Conservation (phyloP, 64 coral and sea anemone species). For the Stichodactyla mertensii region DNA sequence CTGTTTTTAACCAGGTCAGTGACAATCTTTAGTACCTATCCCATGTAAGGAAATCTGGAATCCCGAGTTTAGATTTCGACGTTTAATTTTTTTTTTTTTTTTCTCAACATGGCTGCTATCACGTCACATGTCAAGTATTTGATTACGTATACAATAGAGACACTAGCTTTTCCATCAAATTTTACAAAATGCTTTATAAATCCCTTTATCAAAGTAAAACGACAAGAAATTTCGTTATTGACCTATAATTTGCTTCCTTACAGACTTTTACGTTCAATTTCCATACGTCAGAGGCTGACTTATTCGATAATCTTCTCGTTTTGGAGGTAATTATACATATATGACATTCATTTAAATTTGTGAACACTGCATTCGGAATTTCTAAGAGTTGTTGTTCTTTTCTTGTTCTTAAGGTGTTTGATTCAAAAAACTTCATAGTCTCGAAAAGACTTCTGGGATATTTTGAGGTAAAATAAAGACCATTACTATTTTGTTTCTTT, state of each 20-base stretch:
- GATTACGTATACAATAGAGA: no score
- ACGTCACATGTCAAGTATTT: no score
- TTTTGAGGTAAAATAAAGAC: constrained; percentile 13
- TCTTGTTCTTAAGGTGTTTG: constrained; percentile 27
- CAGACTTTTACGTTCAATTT: constrained; percentile 61
- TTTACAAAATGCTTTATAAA: no score
- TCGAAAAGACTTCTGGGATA: constrained; percentile 11
- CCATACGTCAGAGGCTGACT: constrained; percentile 46
- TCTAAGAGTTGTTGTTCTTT: background rate
- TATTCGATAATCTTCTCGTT: constrained; percentile 43
- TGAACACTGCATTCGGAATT: background rate
- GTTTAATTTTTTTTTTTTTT: no score
- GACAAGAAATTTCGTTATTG: no score
- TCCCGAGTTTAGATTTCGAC: no score
- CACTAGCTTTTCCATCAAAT: no score
- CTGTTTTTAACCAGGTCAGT: constrained; percentile 44
- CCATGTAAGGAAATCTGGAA: no score
- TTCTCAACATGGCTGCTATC: no score
- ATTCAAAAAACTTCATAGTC: constrained; percentile 30
- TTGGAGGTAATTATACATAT: constrained; percentile 29
- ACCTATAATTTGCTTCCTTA: background rate
- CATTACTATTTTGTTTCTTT: background rate
- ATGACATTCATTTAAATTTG: background rate
- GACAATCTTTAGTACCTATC: no score
- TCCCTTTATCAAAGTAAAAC: no score